phyloP scores from a whole-genome alignment of 2,797 vertebrate species.

The Lophura swinhoii region DNA sequence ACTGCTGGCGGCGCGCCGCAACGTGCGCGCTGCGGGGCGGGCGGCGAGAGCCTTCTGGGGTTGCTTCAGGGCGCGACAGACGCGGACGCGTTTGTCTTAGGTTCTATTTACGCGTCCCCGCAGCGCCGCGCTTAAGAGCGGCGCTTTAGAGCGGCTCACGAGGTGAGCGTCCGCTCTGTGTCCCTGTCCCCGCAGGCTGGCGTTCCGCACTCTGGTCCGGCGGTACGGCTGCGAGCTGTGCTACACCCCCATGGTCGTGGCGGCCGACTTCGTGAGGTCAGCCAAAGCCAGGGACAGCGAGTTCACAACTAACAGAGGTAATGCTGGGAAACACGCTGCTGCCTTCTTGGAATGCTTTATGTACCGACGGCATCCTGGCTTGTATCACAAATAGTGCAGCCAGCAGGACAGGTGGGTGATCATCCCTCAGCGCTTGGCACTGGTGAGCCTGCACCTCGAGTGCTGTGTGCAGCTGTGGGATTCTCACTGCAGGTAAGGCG shows the following conservation, averaged over 20 bases:
- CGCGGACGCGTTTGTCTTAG: background rate
- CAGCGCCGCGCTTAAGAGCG: background rate
- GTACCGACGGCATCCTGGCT: no score
- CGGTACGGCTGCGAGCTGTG: conserved; percentile 94
- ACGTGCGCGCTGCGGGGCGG: no score
- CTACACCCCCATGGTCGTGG: conserved; percentile 98
- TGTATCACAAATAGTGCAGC: no score
- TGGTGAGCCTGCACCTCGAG: no score
- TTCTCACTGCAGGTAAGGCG: no score
- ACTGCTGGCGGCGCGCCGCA: background rate
- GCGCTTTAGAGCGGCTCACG: background rate
- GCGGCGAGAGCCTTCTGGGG: background rate
- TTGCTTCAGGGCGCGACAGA: background rate
- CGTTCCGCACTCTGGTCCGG: conserved; percentile 93
- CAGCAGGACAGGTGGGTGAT: no score
- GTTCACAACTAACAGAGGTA: conserved; percentile 93
- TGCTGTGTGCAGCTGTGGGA: no score
- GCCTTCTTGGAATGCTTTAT: background rate
- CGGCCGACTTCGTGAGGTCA: conserved; percentile 93
- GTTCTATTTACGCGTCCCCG: background rate
- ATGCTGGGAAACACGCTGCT: background rate
- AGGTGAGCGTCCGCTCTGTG: no score
- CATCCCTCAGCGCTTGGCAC: no score
- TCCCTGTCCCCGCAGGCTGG: conserved; percentile 81
- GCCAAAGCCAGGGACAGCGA: conserved; percentile 97